A percentile compares a stretch with the other conserved stretches of the same genome.
Conservation (phyloP, 1,140 invertebrate species). For the Drosophila pachea region DNA sequence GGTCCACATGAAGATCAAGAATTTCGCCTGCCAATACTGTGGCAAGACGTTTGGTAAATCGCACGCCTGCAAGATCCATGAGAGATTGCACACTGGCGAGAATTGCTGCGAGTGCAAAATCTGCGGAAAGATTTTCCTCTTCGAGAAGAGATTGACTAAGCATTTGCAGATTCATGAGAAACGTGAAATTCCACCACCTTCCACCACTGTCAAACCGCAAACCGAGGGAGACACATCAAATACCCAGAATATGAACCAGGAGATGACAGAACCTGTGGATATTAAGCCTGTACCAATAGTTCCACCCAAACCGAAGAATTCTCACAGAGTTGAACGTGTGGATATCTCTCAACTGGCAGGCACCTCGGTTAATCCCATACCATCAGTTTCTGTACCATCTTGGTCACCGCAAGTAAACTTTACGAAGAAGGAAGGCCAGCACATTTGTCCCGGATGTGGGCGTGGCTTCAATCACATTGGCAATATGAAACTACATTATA, state of each 20-base stretch:
- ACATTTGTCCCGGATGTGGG: slow-evolving; percentile 73
- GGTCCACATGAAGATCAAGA: slow-evolving; percentile 74
- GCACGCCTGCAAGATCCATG: slow-evolving; percentile 74
- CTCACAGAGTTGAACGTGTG: slow-evolving; percentile 66
- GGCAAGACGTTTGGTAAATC: slow-evolving; percentile 75
- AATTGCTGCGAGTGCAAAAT: slow-evolving; percentile 76
- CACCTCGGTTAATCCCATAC: slow-evolving; percentile 74
- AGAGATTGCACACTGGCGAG: slow-evolving; percentile 79
- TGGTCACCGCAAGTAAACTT: slow-evolving; percentile 76
- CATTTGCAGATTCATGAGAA: slow-evolving; percentile 74
- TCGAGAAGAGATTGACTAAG: slow-evolving; percentile 67
- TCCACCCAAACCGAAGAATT: slow-evolving; percentile 42
- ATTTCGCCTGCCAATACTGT: slow-evolving; percentile 75
- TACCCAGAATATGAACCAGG: slow-evolving; percentile 8
- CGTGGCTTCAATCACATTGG: slow-evolving; percentile 72
- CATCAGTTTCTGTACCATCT: slow-evolving; percentile 68
- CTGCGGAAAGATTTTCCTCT: slow-evolving; percentile 71
- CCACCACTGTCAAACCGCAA: slow-evolving; percentile 37
- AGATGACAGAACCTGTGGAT: slow-evolving; percentile 34
- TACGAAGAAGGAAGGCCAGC: slow-evolving; percentile 73
- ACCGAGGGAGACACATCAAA: slow-evolving; percentile 26
- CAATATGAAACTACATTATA: slow-evolving; percentile 74
- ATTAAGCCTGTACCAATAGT: slow-evolving; percentile 23
- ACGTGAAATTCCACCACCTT: slow-evolving; percentile 57
- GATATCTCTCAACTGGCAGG: slow-evolving; percentile 71